Evolutionary conservation across 92 coral and sea anemone genomes (phyloP).

Genomic region (Bergia puertoricense): DNA sequence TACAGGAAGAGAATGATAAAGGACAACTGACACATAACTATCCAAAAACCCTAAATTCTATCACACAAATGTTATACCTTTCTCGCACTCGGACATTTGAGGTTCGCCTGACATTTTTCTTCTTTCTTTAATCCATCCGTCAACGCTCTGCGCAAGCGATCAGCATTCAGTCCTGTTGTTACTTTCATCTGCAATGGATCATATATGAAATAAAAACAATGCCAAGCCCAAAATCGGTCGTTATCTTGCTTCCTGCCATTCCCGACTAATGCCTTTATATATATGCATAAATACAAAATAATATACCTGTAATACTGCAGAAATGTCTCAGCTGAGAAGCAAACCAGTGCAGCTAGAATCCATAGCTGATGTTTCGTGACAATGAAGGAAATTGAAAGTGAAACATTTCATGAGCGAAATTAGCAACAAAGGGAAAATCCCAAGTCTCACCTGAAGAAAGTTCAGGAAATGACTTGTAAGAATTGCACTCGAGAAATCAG

Average conservation of each 20-base stretch:
- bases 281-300: background rate
- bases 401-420: background rate
- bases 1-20: background rate
- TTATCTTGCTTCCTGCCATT: too few species aligned
- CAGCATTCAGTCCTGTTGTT: slow-evolving; percentile 81
- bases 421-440: slow-evolving; percentile 34
- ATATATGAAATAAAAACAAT: background rate
- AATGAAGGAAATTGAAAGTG: slow-evolving; percentile 11
- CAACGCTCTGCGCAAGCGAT: slow-evolving; percentile 80
- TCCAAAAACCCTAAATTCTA: background rate
- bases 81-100: slow-evolving; percentile 74
- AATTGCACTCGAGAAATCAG: background rate
- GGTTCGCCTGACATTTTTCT: slow-evolving; percentile 79
- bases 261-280: background rate
- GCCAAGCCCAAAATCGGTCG: background rate
- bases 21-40: background rate
- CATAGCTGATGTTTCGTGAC: slow-evolving; percentile 35
- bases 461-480: background rate
- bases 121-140: slow-evolving; percentile 85
- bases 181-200: slow-evolving; percentile 73
- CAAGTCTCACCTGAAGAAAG: slow-evolving; percentile 7
- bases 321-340: slow-evolving; percentile 52
- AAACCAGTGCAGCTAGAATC: slow-evolving; percentile 59
- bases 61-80: slow-evolving; percentile 53
- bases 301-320: slow-evolving; percentile 54